Evolutionary conservation across 92 coral and sea anemone species (phyloP), one percentile per base, ranked within the genome.

Genomic region (Heteractis magnifica): DNA sequence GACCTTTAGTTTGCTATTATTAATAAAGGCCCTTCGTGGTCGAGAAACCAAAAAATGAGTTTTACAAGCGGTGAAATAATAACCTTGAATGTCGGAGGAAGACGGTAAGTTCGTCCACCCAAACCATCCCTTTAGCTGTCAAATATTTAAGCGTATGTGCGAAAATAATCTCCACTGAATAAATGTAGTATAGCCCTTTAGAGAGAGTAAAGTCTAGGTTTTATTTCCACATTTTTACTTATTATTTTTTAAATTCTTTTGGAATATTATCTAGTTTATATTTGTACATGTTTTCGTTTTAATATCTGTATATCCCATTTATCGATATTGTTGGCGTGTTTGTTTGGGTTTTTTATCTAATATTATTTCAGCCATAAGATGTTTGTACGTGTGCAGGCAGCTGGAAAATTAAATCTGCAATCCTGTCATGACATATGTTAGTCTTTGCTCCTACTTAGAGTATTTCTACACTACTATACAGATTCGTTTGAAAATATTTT

Each of bases 21-120:
- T 70, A 71, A 77, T 81, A 68, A 68, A 23, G 20, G 52, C 65
- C 14, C 21, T 64, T 53, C 56, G 60, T 60, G 77, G 60, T 18
- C 49, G 20, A 51, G 9, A 71, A 59, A 49, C 26, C 71, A 64
- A 86, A 88, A 88, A 60, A 92, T 92, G 98, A 90, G 87, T 79
- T 85, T 81, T 9, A 51, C 81, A 65, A 77, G 85, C 75, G 98
- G 99, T 16, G 99, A 96, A 91, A 94, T 96, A 78, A 89, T 96
- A 59, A 90, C 92, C 14, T 95, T 96, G 49, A 96, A 96, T 86
- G 99, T 96, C 64, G 99, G 99, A 55, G 99, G 99, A 64, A 85
- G 89, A 87, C 93, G 94, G 99, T 96, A 44, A 71, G 88, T 82
- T 20, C 0, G 73, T 14, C 14, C 23, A 9, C 9, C 5, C 20